A percentile compares a stretch with the other conserved stretches of the same genome.
Conservation (phyloP, 2,797 vertebrate genomes). For the Micromesistius poutassou region DNA sequence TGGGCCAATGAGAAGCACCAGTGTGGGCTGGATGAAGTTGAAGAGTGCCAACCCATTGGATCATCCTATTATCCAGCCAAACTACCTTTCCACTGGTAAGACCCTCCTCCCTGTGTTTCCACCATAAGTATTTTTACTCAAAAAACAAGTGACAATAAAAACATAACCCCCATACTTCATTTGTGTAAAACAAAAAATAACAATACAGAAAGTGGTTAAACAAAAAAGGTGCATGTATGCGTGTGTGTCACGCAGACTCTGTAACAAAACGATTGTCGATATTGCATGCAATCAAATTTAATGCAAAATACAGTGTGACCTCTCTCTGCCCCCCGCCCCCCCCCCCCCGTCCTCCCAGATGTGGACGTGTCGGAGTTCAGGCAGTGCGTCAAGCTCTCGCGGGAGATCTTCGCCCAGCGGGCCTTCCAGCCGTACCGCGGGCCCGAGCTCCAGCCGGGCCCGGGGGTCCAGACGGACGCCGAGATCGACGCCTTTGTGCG, state of each 20-base stretch:
- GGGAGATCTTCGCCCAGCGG: conserved; percentile 92
- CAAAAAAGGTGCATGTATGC: too few species aligned
- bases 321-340: background rate
- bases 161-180: background rate
- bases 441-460: conserved; percentile 83
- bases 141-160: background rate
- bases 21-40: conserved; percentile 89
- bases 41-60: conserved; percentile 82
- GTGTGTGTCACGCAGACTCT: too few species aligned
- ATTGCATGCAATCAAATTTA: background rate
- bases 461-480: conserved; percentile 76
- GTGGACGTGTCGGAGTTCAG: conserved; percentile 86
- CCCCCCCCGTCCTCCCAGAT: conserved; percentile 68
- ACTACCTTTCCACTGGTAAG: conserved; percentile 91
- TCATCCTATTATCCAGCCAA: conserved; percentile 89
- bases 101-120: background rate
- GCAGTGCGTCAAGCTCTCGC: conserved; percentile 80
- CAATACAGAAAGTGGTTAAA: background rate
- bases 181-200: background rate
- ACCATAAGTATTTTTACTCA: background rate
- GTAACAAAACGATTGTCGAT: background rate
- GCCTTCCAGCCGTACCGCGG: conserved; percentile 88
- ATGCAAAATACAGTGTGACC: background rate
- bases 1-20: conserved; percentile 88
- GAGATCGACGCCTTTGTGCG: conserved; percentile 93